Evolutionary conservation across 2,113 vertebrate species (phyloP).

Genomic region (Cinclus mexicanus): DNA sequence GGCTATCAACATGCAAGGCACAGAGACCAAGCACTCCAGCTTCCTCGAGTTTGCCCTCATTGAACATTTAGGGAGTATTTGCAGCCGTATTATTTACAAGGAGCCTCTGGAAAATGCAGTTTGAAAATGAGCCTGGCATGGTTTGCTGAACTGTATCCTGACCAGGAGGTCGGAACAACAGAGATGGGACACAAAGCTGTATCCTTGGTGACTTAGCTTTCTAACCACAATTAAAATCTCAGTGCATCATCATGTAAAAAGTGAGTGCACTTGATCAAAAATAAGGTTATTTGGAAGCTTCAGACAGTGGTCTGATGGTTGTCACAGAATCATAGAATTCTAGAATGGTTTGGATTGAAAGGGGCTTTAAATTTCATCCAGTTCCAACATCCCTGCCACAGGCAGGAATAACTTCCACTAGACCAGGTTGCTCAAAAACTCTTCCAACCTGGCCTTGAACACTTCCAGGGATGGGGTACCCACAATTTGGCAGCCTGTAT

Average conservation of each 20-base stretch:
- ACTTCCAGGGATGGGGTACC: background rate
- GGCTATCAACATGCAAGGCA: fast-evolving
- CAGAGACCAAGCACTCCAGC: background rate
- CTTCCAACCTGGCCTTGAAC: background rate
- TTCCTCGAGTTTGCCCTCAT: background rate
- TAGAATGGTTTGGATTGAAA: background rate
- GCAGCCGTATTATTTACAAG: background rate
- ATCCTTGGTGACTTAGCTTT: background rate
- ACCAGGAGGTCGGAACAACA: background rate
- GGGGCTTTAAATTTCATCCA: background rate
- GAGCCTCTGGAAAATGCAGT: background rate
- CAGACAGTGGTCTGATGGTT: background rate
- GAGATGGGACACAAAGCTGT: background rate
- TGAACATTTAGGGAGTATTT: background rate
- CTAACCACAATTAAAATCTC: background rate
- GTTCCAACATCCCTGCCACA: background rate
- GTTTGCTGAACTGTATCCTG: background rate
- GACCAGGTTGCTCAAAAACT: background rate
- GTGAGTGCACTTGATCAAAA: background rate
- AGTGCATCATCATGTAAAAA: background rate
- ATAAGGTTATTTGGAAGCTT: background rate
- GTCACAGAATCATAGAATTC: background rate
- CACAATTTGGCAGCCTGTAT: background rate
- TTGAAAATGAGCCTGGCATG: background rate
- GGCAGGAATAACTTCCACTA: background rate